Conservation (phyloP, 2,797 vertebrate species). For the Otus scops region DNA sequence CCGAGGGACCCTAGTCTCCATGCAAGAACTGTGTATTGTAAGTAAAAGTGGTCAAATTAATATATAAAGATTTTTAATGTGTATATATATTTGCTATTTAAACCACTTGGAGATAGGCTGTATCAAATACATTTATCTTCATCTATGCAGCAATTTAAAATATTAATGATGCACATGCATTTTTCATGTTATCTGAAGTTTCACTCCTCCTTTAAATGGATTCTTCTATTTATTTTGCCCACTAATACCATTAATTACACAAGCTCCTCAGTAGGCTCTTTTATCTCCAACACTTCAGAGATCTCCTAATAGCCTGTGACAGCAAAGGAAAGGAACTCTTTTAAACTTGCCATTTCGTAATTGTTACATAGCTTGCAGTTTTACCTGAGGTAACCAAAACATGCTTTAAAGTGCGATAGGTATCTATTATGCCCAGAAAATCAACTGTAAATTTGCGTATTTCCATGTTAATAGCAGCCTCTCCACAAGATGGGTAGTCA, state of each 20-base stretch:
- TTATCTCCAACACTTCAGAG: neutral
- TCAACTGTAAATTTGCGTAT: neutral
- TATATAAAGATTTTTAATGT: neutral
- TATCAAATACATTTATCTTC: slow-evolving; percentile 19
- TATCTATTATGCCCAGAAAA: neutral
- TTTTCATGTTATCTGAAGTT: slow-evolving; percentile 42
- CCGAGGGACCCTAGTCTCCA: neutral
- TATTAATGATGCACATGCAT: slow-evolving; percentile 1
- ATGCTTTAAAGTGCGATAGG: neutral
- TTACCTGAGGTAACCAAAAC: neutral
- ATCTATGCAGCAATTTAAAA: slow-evolving; percentile 25
- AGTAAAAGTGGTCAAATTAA: neutral
- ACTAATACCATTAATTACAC: slow-evolving; percentile 10
- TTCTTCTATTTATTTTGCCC: slow-evolving; percentile 19
- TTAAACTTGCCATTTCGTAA: neutral
- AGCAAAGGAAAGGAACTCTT: neutral
- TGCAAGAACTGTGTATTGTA: neutral
- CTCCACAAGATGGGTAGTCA: neutral
- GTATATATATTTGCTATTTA: neutral
- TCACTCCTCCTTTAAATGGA: neutral
- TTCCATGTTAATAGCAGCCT: neutral
- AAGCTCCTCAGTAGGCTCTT: neutral
- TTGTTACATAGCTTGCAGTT: neutral
- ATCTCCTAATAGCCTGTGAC: neutral
- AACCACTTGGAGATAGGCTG: neutral